Base-by-base conservation (phyloP, 92 coral and sea anemone genomes). In the Pocillopora meandrina region DNA sequence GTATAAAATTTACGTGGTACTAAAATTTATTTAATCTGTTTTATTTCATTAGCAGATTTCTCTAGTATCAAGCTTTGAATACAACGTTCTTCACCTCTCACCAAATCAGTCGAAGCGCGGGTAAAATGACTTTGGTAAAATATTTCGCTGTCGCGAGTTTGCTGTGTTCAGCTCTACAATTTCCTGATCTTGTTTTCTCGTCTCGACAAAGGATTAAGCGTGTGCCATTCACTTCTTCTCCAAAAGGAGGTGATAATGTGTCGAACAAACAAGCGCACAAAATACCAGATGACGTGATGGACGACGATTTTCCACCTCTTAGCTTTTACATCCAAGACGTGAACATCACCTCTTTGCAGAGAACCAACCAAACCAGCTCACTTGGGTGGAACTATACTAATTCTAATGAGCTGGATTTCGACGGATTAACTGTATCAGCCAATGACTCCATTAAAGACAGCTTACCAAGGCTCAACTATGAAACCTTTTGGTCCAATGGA, bases 401-500 rank as follows among this genome's bases (percentile, higher is more conserved):
- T 55, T 34, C 56, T 19, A 55, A 33, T 9, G 52, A 72, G 57
- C 23, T 83, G 42, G 52, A 83, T 56, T 33, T 74, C 35, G 86
- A 83, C 12, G 73, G 63, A 14, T 52, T 83, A 73, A 9, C 61
- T 15, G 8, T 42, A 42, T 42, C 52, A 42, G 52, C 8, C 52
- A 23, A 74, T 26, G 86, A 69, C 31, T 55, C 65, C 4, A 26
- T 42, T 55, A 60, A 66, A 2, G 56, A 70, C 5, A 77, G 76
- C 75, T 14, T 65, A 19, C 71, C 78, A 14, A 72, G 88, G 16
- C 90, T 87, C 1, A 90, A 86, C 75, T 90, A 89, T 73, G 98
- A 92, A 76, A 91, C 92, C 18, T 76, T 94, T 15, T 89, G 93
- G 93, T 58, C 76, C 56, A 84, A 88, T 75, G 95, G 92, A 17